phyloP scores from a whole-genome alignment of 2,113 vertebrate species.

The Albula glossodonta region DNA sequence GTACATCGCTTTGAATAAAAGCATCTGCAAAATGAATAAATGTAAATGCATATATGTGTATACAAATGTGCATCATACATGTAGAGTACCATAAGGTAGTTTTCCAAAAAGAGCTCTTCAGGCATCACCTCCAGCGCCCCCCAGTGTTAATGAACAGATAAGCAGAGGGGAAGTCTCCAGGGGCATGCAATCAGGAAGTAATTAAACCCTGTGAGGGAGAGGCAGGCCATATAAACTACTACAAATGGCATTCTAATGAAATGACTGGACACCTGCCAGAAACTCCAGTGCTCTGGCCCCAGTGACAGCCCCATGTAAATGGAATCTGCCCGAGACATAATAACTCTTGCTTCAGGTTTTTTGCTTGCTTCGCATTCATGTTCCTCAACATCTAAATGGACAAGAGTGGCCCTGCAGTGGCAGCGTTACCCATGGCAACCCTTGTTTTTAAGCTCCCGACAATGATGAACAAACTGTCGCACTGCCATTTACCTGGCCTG shows the following conservation, averaged over 20 bases:
- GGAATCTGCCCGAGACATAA: neutral
- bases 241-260: slow-evolving; percentile 15
- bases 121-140: neutral
- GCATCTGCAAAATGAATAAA: too few species aligned
- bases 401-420: neutral
- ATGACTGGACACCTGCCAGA: neutral
- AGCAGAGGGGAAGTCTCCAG: neutral
- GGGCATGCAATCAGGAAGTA: neutral
- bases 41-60: too few species aligned
- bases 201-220: neutral
- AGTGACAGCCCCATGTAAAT: too few species aligned
- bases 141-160: neutral
- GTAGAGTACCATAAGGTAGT: too few species aligned
- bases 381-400: neutral
- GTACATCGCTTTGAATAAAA: too few species aligned
- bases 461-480: neutral
- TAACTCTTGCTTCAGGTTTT: neutral
- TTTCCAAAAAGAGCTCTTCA: neutral
- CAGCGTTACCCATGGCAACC: slow-evolving; percentile 12
- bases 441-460: slow-evolving; percentile 3
- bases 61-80: too few species aligned
- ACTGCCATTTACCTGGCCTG: neutral
- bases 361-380: neutral
- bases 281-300: neutral
- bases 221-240: neutral